Conservation (phyloP, 2,797 vertebrate genomes). For the Enteromius fasciolatus region DNA sequence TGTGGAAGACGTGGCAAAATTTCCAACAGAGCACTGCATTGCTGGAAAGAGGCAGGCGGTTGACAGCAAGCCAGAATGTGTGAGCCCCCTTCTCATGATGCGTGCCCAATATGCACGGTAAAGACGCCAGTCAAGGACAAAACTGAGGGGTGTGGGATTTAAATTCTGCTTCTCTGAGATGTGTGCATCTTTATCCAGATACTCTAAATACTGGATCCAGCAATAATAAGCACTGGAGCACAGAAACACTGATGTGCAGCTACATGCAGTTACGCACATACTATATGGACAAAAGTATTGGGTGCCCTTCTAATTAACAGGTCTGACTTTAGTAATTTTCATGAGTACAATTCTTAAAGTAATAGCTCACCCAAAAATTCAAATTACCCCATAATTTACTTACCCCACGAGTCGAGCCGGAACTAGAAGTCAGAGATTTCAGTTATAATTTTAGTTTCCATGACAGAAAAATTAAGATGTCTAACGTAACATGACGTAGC, state of each 20-base stretch:
- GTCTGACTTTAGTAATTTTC: neutral
- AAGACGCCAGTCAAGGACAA: conserved; percentile 69
- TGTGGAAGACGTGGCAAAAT: conserved; percentile 98
- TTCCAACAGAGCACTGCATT: conserved; percentile 98
- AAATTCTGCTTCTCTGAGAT: neutral
- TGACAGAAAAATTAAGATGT: neutral
- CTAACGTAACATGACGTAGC: neutral
- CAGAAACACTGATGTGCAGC: neutral
- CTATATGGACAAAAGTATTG: neutral
- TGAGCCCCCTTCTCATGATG: conserved; percentile 97
- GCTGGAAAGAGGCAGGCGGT: conserved; percentile 94
- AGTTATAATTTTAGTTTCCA: no score
- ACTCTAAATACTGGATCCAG: neutral
- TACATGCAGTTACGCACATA: neutral
- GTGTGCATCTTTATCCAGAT: neutral
- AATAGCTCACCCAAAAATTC: no score
- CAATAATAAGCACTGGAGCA: neutral
- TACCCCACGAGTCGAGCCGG: no score
- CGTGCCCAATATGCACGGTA: conserved; percentile 97
- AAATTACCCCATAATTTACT: no score
- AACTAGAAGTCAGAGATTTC: no score
- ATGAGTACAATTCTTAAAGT: no score
- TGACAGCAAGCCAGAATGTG: conserved; percentile 95
- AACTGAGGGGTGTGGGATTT: neutral
- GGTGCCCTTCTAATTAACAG: neutral